Evolutionary conservation across 1,140 invertebrate genomes (phyloP), one percentile per base, ranked within the genome.

Genomic region (Maconellicoccus hirsutus): DNA sequence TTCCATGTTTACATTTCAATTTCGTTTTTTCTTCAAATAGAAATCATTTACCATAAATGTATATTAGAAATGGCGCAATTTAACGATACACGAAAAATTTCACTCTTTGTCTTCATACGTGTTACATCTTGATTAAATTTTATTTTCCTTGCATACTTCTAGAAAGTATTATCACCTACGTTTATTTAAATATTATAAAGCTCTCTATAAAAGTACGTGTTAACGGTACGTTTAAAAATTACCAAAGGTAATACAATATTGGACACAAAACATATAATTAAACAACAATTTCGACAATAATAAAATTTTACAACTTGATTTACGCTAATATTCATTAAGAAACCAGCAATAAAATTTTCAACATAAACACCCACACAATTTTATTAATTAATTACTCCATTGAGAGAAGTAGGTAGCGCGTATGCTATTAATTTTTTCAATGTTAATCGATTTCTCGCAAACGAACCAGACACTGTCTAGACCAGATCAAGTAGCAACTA

Each of bases 191-290:
- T 16, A 52, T 52, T 19, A 16, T 52, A 14, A 52, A 52, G n/a
- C n/a, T 52, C 42, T 8, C 42, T 3, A 52, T 52, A 16, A 6
- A 12, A 33, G 42, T 52, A 52, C 6, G 3, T 19, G 12, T 19
- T 52, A 52, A 52, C 42, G 42, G 42, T 8, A 52, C 42, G 42
- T 19, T 16, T 4, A 52, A 52, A 52, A 52, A 52, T 52, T 52
- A 52, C 42, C 42, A 52, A n/a, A n/a, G n/a, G n/a, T 52, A 52
- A 52, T 52, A 52, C 42, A 52, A 52, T 52, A 52, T 52, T 8
- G n/a, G n/a, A 52, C 42, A 52, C 12, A 16, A 52, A 19, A 52
- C 42, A 52, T 6, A 52, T 52, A 52, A 52, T 52, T 52, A 52
- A 52, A 52, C 10, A 52, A 52, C 10, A 14, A 16, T 19, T 52